These are phyloP conservation scores for Serrognathus titanus DNA, from an alignment of 2,888 invertebrate species.

Conservation along the genomic window DNA sequence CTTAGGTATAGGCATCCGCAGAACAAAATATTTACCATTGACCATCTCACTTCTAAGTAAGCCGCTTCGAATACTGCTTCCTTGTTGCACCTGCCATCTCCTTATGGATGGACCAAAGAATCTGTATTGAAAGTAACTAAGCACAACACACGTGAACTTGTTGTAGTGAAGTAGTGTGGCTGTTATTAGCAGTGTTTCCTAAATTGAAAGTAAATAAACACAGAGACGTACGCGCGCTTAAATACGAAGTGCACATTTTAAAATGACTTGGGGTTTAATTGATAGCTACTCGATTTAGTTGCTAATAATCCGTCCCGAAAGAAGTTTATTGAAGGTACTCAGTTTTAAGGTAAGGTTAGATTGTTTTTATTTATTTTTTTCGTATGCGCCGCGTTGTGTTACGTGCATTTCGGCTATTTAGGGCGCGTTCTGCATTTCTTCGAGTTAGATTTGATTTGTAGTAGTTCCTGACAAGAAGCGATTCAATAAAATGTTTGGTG, in stretches of 20 bases:
- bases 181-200: neutral
- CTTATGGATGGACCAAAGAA: constrained; percentile 13
- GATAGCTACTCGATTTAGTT: constrained; percentile 3
- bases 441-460: too few relatives aligned
- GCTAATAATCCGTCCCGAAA: neutral
- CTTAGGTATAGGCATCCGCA: too few relatives aligned
- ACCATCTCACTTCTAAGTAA: too few relatives aligned
- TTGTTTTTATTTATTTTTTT: neutral
- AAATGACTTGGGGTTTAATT: constrained; percentile 11
- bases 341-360: neutral
- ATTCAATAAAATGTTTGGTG: too few relatives aligned
- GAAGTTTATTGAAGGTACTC: neutral
- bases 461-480: too few relatives aligned
- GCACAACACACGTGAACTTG: constrained; percentile 1
- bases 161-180: neutral
- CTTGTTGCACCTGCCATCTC: constrained; percentile 18
- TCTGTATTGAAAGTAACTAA: constrained; percentile 4
- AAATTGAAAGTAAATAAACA: constrained; percentile 1
- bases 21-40: too few relatives aligned
- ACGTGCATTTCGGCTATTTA: too few relatives aligned
- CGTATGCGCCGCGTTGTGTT: neutral
- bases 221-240: neutral
- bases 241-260: neutral
- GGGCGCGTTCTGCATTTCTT: too few relatives aligned
- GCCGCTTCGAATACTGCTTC: neutral